Evolutionary conservation across 2,113 vertebrate genomes (phyloP).

Genomic region (Nesoenas mayeri): DNA sequence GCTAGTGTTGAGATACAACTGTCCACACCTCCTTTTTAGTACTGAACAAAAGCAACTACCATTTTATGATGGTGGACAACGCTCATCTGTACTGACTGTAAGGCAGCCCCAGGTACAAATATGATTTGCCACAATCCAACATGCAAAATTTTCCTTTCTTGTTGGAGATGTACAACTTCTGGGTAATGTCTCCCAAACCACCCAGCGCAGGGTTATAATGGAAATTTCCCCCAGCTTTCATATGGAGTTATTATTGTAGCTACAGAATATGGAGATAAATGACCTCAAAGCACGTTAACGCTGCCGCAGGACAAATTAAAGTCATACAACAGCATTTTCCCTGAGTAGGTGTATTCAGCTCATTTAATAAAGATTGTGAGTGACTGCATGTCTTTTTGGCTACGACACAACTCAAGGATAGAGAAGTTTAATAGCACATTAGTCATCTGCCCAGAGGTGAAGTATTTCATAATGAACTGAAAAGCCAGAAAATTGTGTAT

Average conservation of each 20-base stretch:
- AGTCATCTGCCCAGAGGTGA: conserved; percentile 70
- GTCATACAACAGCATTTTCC: conserved; percentile 18
- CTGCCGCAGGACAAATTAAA: conserved; percentile 41
- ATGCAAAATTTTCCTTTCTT: not conserved
- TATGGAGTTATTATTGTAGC: not conserved
- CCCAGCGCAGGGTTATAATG: not conserved
- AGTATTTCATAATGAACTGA: conserved; percentile 66
- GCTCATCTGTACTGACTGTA: not conserved
- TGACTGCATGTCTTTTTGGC: conserved; percentile 65
- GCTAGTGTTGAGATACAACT: not conserved
- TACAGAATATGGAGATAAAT: not conserved
- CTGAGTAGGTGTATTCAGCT: conserved; percentile 55
- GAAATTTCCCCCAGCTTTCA: not conserved
- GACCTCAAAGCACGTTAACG: conserved; percentile 29
- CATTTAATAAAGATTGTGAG: conserved; percentile 56
- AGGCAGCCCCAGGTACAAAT: not conserved
- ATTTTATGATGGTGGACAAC: not conserved
- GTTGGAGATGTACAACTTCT: not conserved
- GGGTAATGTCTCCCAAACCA: not conserved
- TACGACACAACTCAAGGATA: conserved; percentile 38
- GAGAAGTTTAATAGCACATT: conserved; percentile 70
- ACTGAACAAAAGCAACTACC: not conserved
- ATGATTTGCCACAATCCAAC: not conserved
- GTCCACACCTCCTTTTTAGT: not conserved
- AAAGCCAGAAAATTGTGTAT: conserved; percentile 40